These are phyloP conservation scores for Hybos culiciformis DNA, from an alignment of 2,888 invertebrate genomes.

Conservation along the genomic window DNA sequence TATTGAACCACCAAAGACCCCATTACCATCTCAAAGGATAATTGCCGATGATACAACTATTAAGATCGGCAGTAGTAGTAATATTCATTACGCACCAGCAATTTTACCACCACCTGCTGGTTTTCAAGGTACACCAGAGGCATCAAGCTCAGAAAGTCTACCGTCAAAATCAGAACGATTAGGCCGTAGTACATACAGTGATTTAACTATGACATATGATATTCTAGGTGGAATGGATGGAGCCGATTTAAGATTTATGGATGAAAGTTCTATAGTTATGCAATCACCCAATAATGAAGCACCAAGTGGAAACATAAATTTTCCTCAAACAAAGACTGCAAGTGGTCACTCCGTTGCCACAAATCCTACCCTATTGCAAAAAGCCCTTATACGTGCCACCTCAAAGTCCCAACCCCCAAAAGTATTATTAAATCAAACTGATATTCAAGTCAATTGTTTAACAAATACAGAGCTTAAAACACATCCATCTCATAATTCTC, in stretches of 20 bases:
- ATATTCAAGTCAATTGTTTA: conserved; percentile 13
- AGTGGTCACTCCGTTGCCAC: conserved; percentile 25
- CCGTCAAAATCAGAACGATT: conserved; percentile 43
- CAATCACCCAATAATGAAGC: conserved; percentile 69
- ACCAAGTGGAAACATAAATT: conserved; percentile 46
- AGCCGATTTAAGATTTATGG: conserved; percentile 81
- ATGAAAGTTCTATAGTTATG: conserved; percentile 73
- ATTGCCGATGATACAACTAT: conserved; percentile 24
- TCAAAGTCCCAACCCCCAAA: conserved; percentile 37
- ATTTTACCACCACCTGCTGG: conserved; percentile 62
- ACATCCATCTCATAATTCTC: conserved; percentile 28
- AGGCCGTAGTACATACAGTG: conserved; percentile 40
- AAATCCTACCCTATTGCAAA: conserved; percentile 56
- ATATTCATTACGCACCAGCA: conserved; percentile 44
- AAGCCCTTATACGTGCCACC: conserved; percentile 57
- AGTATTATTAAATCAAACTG: conserved; percentile 14
- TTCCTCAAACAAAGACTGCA: conserved; percentile 26
- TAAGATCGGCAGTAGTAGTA: conserved; percentile 34
- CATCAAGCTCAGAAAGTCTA: conserved; percentile 46
- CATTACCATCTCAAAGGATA: not conserved
- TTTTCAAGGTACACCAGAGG: conserved; percentile 52
- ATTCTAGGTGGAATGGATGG: conserved; percentile 66
- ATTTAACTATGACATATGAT: conserved; percentile 53
- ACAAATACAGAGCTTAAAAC: conserved; percentile 21
- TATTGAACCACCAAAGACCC: conserved; percentile 12